Conservation (phyloP, 2,888 invertebrate genomes). For the Melieria omissa region DNA sequence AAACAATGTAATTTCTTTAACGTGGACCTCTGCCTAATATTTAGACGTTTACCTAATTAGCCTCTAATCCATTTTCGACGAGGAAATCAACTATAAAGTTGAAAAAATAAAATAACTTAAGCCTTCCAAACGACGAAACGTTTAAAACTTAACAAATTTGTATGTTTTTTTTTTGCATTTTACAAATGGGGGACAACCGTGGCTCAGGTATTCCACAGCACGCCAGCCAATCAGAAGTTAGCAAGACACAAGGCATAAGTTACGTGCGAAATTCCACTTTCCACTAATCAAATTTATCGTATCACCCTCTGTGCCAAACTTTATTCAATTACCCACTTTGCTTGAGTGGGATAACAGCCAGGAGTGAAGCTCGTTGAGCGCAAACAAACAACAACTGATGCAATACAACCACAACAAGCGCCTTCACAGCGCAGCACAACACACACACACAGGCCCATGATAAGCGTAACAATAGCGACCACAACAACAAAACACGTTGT, state of each 20-base stretch:
- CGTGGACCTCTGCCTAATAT: too few relatives aligned
- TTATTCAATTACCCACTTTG: conserved; percentile 62
- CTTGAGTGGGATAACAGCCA: conserved; percentile 46
- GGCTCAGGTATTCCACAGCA: not conserved
- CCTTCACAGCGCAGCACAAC: not conserved
- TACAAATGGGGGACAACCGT: not conserved
- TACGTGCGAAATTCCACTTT: conserved; percentile 49
- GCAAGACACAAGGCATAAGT: conserved; percentile 22
- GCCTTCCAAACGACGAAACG: too few relatives aligned
- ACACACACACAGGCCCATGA: not conserved
- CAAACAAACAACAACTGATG: not conserved
- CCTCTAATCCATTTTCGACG: too few relatives aligned
- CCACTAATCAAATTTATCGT: conserved; percentile 61
- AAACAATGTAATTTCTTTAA: too few relatives aligned
- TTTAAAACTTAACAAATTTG: not conserved
- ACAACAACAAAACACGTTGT: conserved; percentile 25
- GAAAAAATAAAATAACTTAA: too few relatives aligned
- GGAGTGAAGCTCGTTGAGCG: conserved; percentile 40
- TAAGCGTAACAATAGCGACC: not conserved
- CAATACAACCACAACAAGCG: not conserved
- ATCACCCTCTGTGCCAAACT: conserved; percentile 53
- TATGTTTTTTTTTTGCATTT: not conserved
- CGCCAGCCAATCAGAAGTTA: not conserved
- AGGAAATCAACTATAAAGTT: too few relatives aligned
- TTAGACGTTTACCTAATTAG: too few relatives aligned